A percentile compares a stretch with the other conserved stretches of the same genome.
These are phyloP conservation scores for Prionchulus punctatus DNA, from an alignment of 2,888 invertebrate species.

Conservation along the genomic window DNA sequence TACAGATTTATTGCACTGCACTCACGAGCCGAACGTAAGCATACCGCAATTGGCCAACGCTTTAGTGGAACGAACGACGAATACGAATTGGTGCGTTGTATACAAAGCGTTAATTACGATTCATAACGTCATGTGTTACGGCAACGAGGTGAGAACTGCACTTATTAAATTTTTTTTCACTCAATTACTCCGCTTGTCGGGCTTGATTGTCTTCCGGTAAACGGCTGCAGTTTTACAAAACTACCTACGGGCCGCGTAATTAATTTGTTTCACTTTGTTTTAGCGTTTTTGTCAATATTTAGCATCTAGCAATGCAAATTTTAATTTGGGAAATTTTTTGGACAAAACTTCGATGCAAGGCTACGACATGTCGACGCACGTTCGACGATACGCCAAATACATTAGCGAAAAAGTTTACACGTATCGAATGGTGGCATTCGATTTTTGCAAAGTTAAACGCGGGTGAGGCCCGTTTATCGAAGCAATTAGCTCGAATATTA, in stretches of 20 bases:
- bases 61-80: conserved; percentile 90
- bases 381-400: conserved; percentile 95
- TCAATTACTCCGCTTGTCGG: too few species aligned
- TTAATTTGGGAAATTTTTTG: conserved; percentile 90
- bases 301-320: conserved; percentile 97
- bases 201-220: too few species aligned
- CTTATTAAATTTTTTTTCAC: too few species aligned
- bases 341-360: conserved; percentile 96
- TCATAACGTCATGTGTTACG: conserved; percentile 97
- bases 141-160: conserved; percentile 88
- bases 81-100: conserved; percentile 95
- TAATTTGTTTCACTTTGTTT: too few species aligned
- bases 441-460: conserved; percentile 98
- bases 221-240: too few species aligned
- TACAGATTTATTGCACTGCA: conserved; percentile 96
- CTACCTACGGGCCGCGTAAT: too few species aligned
- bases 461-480: conserved; percentile 72
- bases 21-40: conserved; percentile 98
- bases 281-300: conserved; percentile 98
- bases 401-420: conserved; percentile 96
- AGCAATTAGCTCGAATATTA: too few species aligned
- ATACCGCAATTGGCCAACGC: conserved; percentile 97
- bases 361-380: conserved; percentile 98
- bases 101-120: conserved; percentile 94
- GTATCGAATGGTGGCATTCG: conserved; percentile 94